Base-by-base conservation (phyloP, 2,797 vertebrate species). In the Lates japonicus region DNA sequence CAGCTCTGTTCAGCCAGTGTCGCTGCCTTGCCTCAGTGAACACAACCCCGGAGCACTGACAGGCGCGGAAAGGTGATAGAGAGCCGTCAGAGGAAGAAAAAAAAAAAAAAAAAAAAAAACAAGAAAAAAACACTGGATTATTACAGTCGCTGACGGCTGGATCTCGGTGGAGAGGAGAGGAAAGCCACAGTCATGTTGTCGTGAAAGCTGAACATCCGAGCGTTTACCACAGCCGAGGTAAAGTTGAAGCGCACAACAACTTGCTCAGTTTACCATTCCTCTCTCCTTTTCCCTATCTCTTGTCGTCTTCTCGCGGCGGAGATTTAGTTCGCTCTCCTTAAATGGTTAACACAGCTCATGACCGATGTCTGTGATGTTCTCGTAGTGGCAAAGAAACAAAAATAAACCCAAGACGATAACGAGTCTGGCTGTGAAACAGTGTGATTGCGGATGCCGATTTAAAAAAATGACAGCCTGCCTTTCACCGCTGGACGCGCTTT, bases 181-280 rank as follows among this genome's bases (percentile, higher is more conserved):
- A 75, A 66, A 67, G 51, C 62, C 60, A 7, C 79, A 76, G 75
- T 75, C 87, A 92, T 92, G 93, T 67, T 82, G 62, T 70, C 74
- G 51, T 69, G 49, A 19, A 52, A 68, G 83, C 85, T 58, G 88
- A 86, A 74, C 70, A 80, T 61, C 85, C 79, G 85, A 89, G 87
- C 78, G 71, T 82, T 81, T 60, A 42, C 79, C 60, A 59, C 80
- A 59, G 71, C 73, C 71, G 91, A 94, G 94, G 94, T 95, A 95
- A 95, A 95, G 91, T 95, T 93, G 65, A 68, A 29, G 70, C 73
- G 70, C 78, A 39, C 68, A 88, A 39, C 68, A 88, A 90, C 86
- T 91, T 83, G 58, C 73, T n/a, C 78, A 67, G 44, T 84, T 85
- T 66, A 39, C 72, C 85, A 82, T 90, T 83, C 70, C 80, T 81